These are phyloP conservation scores for Cheirogaleus medius DNA, from an alignment of 2,113 vertebrate species.

Conservation along the genomic window DNA sequence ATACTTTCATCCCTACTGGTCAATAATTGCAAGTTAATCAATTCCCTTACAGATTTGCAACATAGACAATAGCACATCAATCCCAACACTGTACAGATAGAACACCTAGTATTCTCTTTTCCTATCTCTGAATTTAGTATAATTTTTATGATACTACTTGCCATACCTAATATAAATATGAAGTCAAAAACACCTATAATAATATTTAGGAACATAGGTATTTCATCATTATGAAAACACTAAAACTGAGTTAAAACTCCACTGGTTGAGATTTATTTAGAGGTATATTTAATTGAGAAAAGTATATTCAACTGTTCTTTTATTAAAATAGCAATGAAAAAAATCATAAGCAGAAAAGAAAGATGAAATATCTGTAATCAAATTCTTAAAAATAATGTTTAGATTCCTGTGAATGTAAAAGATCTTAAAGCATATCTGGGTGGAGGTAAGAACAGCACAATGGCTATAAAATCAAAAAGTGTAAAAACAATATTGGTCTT, in stretches of 20 bases:
- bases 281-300: not conserved
- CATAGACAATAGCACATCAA: not conserved
- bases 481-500: not conserved
- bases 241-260: not conserved
- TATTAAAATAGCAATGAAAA: not conserved
- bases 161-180: not conserved
- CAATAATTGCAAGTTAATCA: not conserved
- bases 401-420: not conserved
- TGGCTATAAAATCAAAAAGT: not conserved
- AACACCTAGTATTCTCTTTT: not conserved
- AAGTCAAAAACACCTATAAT: not conserved
- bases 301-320: not conserved
- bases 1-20: not conserved
- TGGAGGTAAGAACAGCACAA: accelerated
- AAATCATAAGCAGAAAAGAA: not conserved
- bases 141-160: not conserved
- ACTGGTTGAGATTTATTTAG: not conserved
- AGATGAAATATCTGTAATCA: not conserved
- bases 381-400: not conserved
- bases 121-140: not conserved
- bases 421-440: not conserved
- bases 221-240: not conserved
- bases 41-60: not conserved
- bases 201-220: not conserved
- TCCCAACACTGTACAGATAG: not conserved